Percentiles rank a stretch among this genome's conserved stretches.
phyloP scores from a whole-genome alignment of 2,888 invertebrate genomes.

The Encarsia formosa region DNA sequence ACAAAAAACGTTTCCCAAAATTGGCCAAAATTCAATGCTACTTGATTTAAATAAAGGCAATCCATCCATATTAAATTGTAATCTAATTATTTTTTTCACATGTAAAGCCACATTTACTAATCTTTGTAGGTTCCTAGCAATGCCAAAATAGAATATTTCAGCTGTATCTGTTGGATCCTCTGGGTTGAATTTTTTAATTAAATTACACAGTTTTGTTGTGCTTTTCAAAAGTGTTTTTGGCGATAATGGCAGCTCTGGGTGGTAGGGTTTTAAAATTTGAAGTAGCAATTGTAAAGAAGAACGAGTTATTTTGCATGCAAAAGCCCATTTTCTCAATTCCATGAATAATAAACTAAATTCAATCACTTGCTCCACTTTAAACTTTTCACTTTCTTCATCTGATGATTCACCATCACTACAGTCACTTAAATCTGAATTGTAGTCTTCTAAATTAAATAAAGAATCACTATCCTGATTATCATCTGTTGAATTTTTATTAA shows the following conservation, averaged over 20 bases:
- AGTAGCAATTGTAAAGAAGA: background rate
- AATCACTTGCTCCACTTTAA: background rate
- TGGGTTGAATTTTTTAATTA: background rate
- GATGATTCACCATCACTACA: too few species aligned
- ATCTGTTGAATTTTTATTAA: background rate
- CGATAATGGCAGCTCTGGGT: too few species aligned
- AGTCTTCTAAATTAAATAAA: too few species aligned
- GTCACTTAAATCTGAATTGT: too few species aligned
- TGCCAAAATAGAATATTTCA: background rate
- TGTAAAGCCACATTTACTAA: background rate
- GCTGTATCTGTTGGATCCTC: background rate
- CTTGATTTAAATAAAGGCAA: conserved; percentile 19
- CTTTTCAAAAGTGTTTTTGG: background rate
- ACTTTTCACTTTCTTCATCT: too few species aligned
- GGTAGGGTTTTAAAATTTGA: background rate
- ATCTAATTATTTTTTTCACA: background rate
- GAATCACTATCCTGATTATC: too few species aligned
- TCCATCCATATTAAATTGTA: conserved; percentile 22
- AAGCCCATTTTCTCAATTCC: background rate
- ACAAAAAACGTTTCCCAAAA: conserved; percentile 13
- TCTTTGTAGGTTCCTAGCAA: background rate
- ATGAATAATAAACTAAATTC: too few species aligned
- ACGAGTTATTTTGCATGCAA: background rate
- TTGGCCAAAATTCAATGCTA: conserved; percentile 24
- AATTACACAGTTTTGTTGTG: background rate